These are phyloP conservation scores for Plebejus anna DNA, from an alignment of 2,888 invertebrate species.

Conservation along the genomic window DNA sequence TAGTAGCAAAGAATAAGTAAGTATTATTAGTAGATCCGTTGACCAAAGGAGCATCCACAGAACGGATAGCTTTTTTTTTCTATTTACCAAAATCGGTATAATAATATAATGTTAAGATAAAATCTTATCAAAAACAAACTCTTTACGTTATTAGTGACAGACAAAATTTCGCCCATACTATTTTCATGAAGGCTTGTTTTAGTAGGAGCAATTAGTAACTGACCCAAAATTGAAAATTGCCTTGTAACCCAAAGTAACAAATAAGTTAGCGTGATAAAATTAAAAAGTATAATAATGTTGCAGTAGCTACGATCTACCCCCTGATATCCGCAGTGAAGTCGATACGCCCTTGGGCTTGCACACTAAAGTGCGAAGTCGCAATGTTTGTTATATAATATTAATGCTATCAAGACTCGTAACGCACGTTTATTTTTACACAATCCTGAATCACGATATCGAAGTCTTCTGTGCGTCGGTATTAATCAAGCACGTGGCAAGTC, in stretches of 20 bases:
- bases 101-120: no score
- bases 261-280: neutral
- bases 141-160: no score
- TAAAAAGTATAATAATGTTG: slow-evolving; percentile 9
- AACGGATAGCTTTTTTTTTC: no score
- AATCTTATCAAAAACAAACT: no score
- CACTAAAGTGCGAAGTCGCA: neutral
- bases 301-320: neutral
- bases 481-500: no score
- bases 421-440: neutral
- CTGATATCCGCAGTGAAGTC: neutral
- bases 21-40: no score
- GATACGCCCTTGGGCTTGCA: neutral
- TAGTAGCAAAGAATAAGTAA: no score
- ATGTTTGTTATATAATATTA: neutral
- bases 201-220: neutral
- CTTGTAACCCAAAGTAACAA: neutral
- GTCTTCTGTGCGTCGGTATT: no score
- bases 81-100: no score
- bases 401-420: neutral
- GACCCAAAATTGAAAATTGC: neutral
- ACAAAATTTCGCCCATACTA: neutral
- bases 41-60: no score
- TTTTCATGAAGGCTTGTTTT: slow-evolving; percentile 3
- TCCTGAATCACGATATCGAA: no score